Base-by-base conservation (phyloP, 1,140 invertebrate genomes). In the Leptinotarsa lineolata region DNA sequence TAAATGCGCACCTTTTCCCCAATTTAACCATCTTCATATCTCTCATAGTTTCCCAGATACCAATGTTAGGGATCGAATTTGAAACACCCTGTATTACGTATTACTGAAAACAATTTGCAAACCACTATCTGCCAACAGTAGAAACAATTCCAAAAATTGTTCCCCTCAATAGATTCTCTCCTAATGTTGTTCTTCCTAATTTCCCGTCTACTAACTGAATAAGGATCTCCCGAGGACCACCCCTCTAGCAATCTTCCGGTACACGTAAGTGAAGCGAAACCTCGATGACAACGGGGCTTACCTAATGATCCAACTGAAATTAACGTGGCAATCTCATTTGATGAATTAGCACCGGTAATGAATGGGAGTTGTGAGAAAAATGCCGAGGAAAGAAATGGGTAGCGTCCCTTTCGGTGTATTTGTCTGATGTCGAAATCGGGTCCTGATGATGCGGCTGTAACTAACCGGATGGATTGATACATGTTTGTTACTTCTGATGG, bases 271-370 rank as follows among this genome's bases (percentile, higher is more conserved):
- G 69, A 63, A 58, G 48, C 59, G 69, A 12, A 24, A 44, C 48
- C 65, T 69, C 68, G 75, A 76, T 76, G 75, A 76, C 75, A 76
- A 76, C 75, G 68, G 71, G 70, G 75, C 75, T 76, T 76, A 76
- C 72, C 75, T 76, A 76, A 76, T 76, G 75, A 76, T 76, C 72
- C 75, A 59, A 59, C 75, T 70, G 75, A 76, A 76, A 76, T 76
- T 76, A 76, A 76, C 75, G 75, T 74, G 72, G 75, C 74, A 76
- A 76, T 76, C 72, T 76, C 63, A 69, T 67, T 76, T 76, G 75
- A 76, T 76, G 75, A 76, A 76, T 76, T 74, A 76, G 75, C 69
- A 24, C 58, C 30, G 24, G 60, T 70, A 70, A 70, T 70, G 69
- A 70, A 70, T 70, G 69, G 58, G 59, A 61, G 13, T 45, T 46